Conservation (phyloP, 1,140 invertebrate species). For the Leptopilina clavipes region DNA sequence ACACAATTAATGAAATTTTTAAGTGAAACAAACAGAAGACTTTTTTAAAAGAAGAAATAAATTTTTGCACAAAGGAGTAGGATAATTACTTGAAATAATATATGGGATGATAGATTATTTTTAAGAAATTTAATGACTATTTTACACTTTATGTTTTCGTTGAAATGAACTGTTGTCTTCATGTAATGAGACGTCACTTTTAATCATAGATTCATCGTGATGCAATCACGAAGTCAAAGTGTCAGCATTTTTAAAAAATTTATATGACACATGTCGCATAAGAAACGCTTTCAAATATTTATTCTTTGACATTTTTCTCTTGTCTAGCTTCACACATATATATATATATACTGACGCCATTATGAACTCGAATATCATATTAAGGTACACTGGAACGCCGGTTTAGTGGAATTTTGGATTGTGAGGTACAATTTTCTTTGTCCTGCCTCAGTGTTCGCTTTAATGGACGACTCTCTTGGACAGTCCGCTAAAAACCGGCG, state of each 20-base stretch:
- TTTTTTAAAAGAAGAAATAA: background rate
- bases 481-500: no score
- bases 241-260: conserved; percentile 65
- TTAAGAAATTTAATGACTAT: background rate
- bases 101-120: background rate
- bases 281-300: conserved; percentile 16
- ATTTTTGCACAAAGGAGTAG: background rate
- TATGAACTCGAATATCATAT: no score
- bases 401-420: no score
- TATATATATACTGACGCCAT: background rate
- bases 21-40: background rate
- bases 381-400: no score
- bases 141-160: conserved; percentile 1
- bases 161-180: conserved; percentile 40
- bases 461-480: no score
- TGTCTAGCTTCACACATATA: no score
- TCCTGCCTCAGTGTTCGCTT: no score
- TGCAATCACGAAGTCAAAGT: conserved; percentile 69
- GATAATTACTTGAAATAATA: background rate
- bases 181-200: conserved; percentile 53
- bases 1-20: no score
- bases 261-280: conserved; percentile 61
- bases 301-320: background rate
- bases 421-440: no score
- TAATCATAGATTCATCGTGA: conserved; percentile 65